Evolutionary conservation across 2,797 vertebrate genomes (phyloP).

Genomic region (Clarias fuscus): DNA sequence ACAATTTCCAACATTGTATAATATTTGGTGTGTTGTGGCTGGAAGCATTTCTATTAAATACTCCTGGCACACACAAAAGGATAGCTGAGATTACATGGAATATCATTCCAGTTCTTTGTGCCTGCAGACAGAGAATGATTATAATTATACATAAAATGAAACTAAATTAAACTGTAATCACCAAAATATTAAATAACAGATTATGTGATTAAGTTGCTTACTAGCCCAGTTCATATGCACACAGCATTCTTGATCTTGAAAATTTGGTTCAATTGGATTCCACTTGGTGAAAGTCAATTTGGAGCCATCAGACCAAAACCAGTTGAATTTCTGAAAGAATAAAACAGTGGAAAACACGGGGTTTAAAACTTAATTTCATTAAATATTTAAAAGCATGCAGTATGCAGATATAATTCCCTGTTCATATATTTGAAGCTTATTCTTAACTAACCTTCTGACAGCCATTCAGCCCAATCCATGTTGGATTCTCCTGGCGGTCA

Average conservation of each 20-base stretch:
- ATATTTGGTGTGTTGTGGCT: not conserved
- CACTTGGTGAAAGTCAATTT: slow-evolving; percentile 3
- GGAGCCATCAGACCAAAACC: slow-evolving; percentile 22
- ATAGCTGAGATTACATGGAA: not conserved
- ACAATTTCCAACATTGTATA: not conserved
- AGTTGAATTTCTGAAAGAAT: not conserved
- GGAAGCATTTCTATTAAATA: too few relatives aligned
- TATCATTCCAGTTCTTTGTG: not conserved
- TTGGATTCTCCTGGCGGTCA: too few relatives aligned
- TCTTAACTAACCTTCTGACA: too few relatives aligned
- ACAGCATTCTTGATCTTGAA: not conserved
- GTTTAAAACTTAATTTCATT: too few relatives aligned
- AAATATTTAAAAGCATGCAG: too few relatives aligned
- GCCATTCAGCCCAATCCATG: too few relatives aligned
- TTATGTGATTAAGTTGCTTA: not conserved
- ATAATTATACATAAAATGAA: not conserved
- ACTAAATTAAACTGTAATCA: too few relatives aligned
- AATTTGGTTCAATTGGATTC: slow-evolving; percentile 1
- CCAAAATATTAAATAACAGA: too few relatives aligned
- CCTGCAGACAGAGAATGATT: not conserved
- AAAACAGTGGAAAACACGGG: not conserved
- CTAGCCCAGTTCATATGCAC: not conserved
- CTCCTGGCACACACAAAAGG: not conserved
- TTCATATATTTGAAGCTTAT: too few relatives aligned
- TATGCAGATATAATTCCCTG: too few relatives aligned